A percentile compares a stretch with the other conserved stretches of the same genome.
phyloP scores from a whole-genome alignment of 2,888 invertebrate species.

The Argyra leucocephala region DNA sequence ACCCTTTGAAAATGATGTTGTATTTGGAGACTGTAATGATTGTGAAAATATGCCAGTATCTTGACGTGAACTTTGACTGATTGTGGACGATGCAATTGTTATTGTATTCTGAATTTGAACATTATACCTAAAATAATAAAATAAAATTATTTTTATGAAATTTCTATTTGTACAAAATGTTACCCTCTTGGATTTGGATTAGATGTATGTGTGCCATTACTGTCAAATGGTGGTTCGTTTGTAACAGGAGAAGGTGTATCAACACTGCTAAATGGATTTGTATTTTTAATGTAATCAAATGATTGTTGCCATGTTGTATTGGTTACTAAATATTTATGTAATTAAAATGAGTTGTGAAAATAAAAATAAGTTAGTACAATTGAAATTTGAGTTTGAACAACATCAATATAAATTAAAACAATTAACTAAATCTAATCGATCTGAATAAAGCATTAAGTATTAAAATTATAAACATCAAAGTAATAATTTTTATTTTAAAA shows the following conservation, averaged over 20 bases:
- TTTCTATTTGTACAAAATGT: constrained; percentile 16
- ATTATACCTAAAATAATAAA: constrained; percentile 32
- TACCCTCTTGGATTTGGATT: constrained; percentile 44
- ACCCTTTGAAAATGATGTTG: constrained; percentile 26
- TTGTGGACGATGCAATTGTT: constrained; percentile 34
- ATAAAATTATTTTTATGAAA: constrained; percentile 1
- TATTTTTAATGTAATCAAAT: constrained; percentile 37
- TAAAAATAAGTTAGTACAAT: background rate
- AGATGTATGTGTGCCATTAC: constrained; percentile 31
- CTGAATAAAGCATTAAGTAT: no score
- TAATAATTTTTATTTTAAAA: no score
- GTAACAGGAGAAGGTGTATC: constrained; percentile 42
- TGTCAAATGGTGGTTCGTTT: constrained; percentile 37
- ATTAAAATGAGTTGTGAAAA: background rate
- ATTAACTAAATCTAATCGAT: no score
- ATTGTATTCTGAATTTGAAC: constrained; percentile 41
- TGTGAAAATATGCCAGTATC: constrained; percentile 37
- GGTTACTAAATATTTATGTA: constrained; percentile 36
- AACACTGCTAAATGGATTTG: constrained; percentile 40
- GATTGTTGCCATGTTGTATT: constrained; percentile 40
- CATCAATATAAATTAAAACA: no score
- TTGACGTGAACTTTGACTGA: constrained; percentile 35
- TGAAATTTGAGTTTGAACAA: no score
- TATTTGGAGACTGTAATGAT: constrained; percentile 31
- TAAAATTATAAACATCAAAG: no score